Percentiles rank a stretch among this genome's conserved stretches.
phyloP scores from a whole-genome alignment of 1,140 invertebrate species.

The Mycetomoellerius zeteki region DNA sequence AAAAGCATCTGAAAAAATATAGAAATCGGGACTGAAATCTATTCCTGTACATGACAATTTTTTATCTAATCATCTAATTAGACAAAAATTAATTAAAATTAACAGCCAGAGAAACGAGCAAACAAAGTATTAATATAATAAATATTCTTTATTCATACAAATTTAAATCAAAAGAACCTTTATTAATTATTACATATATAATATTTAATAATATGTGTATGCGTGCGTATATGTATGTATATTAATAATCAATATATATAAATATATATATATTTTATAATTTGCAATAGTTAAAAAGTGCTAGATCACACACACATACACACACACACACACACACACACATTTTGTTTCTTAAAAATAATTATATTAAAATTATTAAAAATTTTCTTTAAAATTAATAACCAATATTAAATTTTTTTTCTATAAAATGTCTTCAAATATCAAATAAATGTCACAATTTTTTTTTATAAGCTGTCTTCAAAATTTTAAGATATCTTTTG shows the following conservation, averaged over 20 bases:
- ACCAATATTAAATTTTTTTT: neutral
- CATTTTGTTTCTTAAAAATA: neutral
- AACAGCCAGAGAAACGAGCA: too few species aligned
- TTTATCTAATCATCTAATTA: neutral
- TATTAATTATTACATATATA: neutral
- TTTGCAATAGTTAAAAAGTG: neutral
- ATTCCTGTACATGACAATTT: neutral
- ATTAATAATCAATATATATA: neutral
- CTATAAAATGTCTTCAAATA: neutral
- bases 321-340: too few species aligned
- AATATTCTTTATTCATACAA: too few species aligned
- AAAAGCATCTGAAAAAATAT: neutral
- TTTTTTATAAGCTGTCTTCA: neutral
- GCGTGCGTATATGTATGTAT: neutral
- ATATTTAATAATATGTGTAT: neutral
- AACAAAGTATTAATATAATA: too few species aligned
- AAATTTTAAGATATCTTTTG: neutral
- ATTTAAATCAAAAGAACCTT: too few species aligned
- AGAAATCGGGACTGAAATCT: neutral
- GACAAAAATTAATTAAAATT: neutral
- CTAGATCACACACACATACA: too few species aligned
- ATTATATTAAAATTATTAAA: neutral
- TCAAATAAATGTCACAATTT: too few species aligned
- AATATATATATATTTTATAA: conserved; percentile 2
- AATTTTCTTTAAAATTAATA: neutral